These are phyloP conservation scores for Gymnocephalus cernua DNA, from an alignment of 2,113 vertebrate species.

Conservation along the genomic window DNA sequence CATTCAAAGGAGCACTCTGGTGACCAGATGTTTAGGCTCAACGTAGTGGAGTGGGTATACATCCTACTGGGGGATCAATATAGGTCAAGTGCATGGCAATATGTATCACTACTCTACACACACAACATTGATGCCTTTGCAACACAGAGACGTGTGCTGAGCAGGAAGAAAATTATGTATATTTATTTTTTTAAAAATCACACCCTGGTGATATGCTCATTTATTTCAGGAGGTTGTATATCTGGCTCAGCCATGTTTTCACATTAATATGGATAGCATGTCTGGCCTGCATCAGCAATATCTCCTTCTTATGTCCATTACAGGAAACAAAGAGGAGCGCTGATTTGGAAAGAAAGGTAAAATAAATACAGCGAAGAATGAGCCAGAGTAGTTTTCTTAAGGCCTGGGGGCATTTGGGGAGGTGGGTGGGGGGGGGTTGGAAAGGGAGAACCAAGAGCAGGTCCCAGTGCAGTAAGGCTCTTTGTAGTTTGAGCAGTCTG, in stretches of 20 bases:
- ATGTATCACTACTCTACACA: conserved; percentile 56
- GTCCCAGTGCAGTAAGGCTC: conserved; percentile 77
- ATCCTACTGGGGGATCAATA: conserved; percentile 70
- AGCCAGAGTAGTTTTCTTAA: conserved; percentile 71
- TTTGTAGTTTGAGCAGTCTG: conserved; percentile 79
- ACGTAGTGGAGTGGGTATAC: conserved; percentile 59
- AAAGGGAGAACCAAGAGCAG: conserved; percentile 74
- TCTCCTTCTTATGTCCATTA: conserved; percentile 55
- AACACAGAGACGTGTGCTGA: conserved; percentile 22
- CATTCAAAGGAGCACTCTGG: conserved; percentile 82
- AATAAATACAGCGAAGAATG: conserved; percentile 72
- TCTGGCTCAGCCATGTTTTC: conserved; percentile 43
- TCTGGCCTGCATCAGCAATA: conserved; percentile 57
- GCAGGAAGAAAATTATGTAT: conserved; percentile 2
- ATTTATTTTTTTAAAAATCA: conserved; percentile 11
- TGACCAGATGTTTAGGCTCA: conserved; percentile 85
- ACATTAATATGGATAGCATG: conserved; percentile 58
- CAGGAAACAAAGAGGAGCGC: conserved; percentile 69
- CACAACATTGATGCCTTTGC: conserved; percentile 53
- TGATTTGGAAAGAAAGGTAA: conserved; percentile 74
- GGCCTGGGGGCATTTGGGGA: conserved; percentile 70
- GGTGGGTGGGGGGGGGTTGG: conserved; percentile 62
- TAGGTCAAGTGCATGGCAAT: conserved; percentile 77
- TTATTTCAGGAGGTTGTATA: conserved; percentile 47
- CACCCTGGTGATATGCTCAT: conserved; percentile 30